phyloP scores from a whole-genome alignment of 2,797 vertebrate species.

The Acestrorhynchus altus region DNA sequence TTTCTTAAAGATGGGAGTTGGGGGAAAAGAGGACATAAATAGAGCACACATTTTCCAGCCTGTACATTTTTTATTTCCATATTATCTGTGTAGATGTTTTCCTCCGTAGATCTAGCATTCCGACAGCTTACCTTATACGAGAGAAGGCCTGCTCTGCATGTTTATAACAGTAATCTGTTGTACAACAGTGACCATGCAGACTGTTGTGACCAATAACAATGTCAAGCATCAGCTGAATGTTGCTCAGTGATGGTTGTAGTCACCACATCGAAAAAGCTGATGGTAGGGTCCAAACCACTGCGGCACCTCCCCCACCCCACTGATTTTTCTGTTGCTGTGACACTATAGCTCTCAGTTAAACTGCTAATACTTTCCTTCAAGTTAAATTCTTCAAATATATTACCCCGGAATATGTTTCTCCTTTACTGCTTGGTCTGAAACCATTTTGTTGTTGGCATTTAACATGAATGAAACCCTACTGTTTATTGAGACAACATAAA shows the following conservation, averaged over 20 bases:
- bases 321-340: slow-evolving; percentile 13
- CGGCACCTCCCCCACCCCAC: slow-evolving; percentile 26
- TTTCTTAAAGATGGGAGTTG: no score
- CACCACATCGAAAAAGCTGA: slow-evolving; percentile 1
- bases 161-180: background rate
- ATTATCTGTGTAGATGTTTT: background rate
- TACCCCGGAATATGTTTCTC: background rate
- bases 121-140: background rate
- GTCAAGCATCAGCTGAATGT: background rate
- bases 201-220: background rate
- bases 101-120: background rate
- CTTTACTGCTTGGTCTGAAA: background rate
- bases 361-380: background rate
- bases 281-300: slow-evolving; percentile 18
- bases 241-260: background rate
- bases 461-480: background rate
- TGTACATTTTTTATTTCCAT: no score
- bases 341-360: background rate
- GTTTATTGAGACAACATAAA: background rate
- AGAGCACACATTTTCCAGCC: no score
- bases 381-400: background rate
- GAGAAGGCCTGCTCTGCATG: background rate
- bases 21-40: no score
- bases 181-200: background rate
- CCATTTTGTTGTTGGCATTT: background rate